These are phyloP conservation scores for Chascanopsetta lugubris DNA, from an alignment of 2,113 vertebrate species.

Conservation along the genomic window DNA sequence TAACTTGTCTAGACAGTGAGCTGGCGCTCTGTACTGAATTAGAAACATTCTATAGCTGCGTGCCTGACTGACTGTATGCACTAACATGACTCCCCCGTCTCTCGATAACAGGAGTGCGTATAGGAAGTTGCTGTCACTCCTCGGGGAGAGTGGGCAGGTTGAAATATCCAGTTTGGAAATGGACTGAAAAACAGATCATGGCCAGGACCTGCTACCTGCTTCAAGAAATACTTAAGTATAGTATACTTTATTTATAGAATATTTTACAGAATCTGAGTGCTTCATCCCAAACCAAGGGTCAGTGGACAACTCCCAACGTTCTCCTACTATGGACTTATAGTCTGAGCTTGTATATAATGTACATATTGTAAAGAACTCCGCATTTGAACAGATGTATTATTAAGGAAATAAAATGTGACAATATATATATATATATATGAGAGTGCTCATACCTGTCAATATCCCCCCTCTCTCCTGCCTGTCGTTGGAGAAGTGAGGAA, in stretches of 20 bases:
- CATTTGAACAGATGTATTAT: conserved; percentile 18
- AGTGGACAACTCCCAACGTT: neutral
- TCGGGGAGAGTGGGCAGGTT: conserved; percentile 87
- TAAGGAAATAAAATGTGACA: conserved; percentile 41
- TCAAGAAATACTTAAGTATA: conserved; percentile 12
- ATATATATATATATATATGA: conserved; percentile 36
- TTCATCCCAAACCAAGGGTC: neutral
- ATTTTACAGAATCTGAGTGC: neutral
- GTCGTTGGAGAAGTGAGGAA: conserved; percentile 2
- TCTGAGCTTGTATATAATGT: conserved; percentile 53
- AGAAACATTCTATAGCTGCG: conserved; percentile 8
- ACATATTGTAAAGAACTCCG: conserved; percentile 46
- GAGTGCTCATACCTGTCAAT: conserved; percentile 1
- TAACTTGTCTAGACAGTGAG: conserved; percentile 57
- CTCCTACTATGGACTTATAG: conserved; percentile 5
- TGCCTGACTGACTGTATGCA: conserved; percentile 5
- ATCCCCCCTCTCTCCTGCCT: conserved; percentile 22
- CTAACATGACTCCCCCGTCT: conserved; percentile 35
- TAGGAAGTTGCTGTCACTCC: conserved; percentile 86
- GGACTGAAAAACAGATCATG: conserved; percentile 62
- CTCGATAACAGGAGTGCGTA: conserved; percentile 86
- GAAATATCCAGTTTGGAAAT: conserved; percentile 89
- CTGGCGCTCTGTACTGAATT: conserved; percentile 2
- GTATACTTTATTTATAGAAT: too few relatives aligned
- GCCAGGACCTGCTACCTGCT: conserved; percentile 12